These are phyloP conservation scores for Sitophilus oryzae DNA, from an alignment of 1,140 invertebrate genomes.

Conservation along the genomic window DNA sequence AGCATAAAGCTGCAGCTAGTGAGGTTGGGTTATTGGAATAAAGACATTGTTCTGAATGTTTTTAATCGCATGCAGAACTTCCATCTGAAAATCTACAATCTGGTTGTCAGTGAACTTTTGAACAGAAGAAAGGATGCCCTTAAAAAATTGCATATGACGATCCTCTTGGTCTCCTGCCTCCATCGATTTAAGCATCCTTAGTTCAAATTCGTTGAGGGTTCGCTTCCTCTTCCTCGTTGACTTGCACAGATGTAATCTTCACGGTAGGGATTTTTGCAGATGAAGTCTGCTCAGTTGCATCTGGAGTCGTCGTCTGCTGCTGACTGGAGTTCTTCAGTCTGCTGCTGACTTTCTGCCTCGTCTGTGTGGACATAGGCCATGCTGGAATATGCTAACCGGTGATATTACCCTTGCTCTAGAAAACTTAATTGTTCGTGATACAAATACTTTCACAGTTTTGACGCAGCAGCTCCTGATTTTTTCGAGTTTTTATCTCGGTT, in stretches of 20 bases:
- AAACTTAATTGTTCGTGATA: conserved; percentile 10
- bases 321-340: conserved; percentile 1
- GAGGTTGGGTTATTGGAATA: no score
- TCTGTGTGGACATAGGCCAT: background rate
- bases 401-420: conserved; percentile 7
- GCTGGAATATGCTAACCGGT: conserved; percentile 1
- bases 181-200: no score
- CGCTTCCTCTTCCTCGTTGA: no score
- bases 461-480: conserved; percentile 9
- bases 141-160: background rate
- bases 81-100: no score
- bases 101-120: no score
- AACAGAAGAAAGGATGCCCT: conserved; percentile 4
- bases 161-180: no score
- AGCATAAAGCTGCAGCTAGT: no score
- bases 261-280: conserved; percentile 3
- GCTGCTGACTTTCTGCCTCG: conserved; percentile 4
- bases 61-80: no score
- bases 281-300: background rate
- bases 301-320: background rate
- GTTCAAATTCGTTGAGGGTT: no score
- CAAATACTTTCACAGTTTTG: conserved; percentile 7
- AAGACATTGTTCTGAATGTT: no score
- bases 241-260: no score
- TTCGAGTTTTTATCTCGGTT: conserved; percentile 9